phyloP scores from a whole-genome alignment of 1,140 invertebrate species.

The Zaprionus inermis region DNA sequence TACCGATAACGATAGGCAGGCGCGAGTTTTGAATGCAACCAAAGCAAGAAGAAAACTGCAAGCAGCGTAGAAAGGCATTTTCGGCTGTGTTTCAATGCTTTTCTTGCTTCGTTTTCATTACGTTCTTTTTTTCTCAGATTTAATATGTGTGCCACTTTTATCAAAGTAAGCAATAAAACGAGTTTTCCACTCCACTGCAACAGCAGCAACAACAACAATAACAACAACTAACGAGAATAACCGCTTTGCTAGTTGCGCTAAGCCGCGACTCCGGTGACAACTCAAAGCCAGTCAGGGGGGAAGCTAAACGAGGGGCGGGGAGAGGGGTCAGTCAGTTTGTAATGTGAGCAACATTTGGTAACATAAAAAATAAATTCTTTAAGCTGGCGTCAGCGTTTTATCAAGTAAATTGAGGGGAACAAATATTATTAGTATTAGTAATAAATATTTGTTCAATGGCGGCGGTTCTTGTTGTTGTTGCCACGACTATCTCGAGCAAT shows the following conservation, averaged over 20 bases:
- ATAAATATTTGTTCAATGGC: conserved; percentile 78
- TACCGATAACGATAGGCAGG: conserved; percentile 32
- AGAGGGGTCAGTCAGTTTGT: conserved; percentile 25
- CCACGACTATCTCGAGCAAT: conserved; percentile 38
- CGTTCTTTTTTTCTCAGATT: conserved; percentile 26
- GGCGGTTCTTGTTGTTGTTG: conserved; percentile 35
- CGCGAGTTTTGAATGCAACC: conserved; percentile 35
- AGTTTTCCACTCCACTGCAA: conserved; percentile 57
- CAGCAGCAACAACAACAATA: conserved; percentile 7
- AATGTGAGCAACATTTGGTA: conserved; percentile 54
- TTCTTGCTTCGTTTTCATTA: conserved; percentile 48
- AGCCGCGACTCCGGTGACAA: conserved; percentile 38
- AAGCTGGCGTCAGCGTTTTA: conserved; percentile 66
- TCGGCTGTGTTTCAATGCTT: conserved; percentile 11
- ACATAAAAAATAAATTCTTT: conserved; percentile 41
- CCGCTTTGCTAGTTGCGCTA: conserved; percentile 54
- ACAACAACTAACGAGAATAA: conserved; percentile 70
- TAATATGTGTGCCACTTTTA: conserved; percentile 69
- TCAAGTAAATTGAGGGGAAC: conserved; percentile 37
- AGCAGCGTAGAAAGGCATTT: too few relatives aligned
- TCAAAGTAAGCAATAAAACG: conserved; percentile 68
- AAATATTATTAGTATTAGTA: conserved; percentile 69
- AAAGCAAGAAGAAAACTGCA: conserved; percentile 27
- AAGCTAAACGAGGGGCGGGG: conserved; percentile 14
- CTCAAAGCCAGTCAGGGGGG: conserved; percentile 11